phyloP scores from a whole-genome alignment of 2,113 vertebrate genomes.

The Bubo bubo region DNA sequence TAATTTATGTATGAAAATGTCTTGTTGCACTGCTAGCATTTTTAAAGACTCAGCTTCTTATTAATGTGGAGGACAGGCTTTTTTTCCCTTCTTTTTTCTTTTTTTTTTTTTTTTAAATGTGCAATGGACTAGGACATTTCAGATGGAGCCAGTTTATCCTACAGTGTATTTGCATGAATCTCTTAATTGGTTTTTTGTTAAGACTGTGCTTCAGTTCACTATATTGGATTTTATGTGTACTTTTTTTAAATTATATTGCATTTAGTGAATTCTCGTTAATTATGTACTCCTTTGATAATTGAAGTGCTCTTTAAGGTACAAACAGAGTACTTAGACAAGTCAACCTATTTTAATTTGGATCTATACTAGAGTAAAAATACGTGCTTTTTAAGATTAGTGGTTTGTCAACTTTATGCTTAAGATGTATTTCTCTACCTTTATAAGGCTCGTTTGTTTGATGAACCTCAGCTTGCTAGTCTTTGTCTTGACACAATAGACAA shows the following conservation, averaged over 20 bases:
- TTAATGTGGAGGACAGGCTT: not conserved
- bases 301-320: not conserved
- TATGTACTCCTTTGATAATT: not conserved
- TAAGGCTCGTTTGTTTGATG: conserved; percentile 94
- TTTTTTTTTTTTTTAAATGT: not conserved
- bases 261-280: not conserved
- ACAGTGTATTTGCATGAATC: not conserved
- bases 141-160: not conserved
- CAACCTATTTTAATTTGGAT: not conserved
- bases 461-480: conserved; percentile 91
- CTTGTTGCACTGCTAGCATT: not conserved
- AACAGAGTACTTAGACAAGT: not conserved
- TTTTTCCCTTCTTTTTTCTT: not conserved
- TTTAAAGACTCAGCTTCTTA: not conserved
- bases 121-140: not conserved
- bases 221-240: not conserved
- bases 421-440: not conserved
- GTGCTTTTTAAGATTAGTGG: not conserved
- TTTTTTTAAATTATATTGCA: not conserved
- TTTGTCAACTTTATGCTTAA: not conserved
- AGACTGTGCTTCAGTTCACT: not conserved
- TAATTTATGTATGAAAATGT: not conserved
- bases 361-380: not conserved
- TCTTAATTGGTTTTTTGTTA: not conserved
- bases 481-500: conserved; percentile 95